Conservation (phyloP, 2,113 vertebrate genomes). For the Orycteropus afer region DNA sequence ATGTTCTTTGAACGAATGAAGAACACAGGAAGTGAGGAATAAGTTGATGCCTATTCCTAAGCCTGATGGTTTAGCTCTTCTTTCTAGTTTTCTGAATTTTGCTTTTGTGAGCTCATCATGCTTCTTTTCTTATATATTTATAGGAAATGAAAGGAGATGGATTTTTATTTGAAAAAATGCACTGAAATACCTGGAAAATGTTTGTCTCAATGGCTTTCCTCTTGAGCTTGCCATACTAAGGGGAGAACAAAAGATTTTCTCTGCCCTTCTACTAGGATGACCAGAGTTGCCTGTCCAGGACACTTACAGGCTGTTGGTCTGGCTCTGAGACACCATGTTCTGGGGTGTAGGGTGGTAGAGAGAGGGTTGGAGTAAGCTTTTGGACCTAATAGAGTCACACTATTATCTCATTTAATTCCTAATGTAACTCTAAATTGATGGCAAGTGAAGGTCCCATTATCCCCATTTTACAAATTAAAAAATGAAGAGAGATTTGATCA, state of each 20-base stretch:
- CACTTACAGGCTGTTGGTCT: background rate
- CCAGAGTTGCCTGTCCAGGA: background rate
- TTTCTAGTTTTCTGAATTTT: background rate
- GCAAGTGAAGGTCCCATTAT: background rate
- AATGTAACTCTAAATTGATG: background rate
- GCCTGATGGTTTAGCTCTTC: background rate
- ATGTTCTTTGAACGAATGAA: background rate
- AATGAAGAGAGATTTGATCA: background rate
- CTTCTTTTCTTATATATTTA: background rate
- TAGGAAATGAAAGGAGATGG: background rate
- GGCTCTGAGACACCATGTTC: background rate
- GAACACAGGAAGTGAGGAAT: background rate
- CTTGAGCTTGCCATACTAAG: background rate
- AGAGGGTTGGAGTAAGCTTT: background rate
- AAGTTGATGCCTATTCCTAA: rapidly evolving
- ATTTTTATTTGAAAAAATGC: background rate
- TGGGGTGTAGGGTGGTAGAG: background rate
- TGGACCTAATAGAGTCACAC: background rate
- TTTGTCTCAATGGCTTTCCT: background rate
- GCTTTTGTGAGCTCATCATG: background rate
- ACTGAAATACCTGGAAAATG: background rate
- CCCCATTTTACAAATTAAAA: background rate
- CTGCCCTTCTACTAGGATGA: background rate
- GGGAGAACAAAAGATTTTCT: background rate
- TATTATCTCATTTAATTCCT: conserved; percentile 25